Evolutionary conservation across 35 echinoderm and acorn worm species (phyloP).

Genomic region (Nesometra sesokonis): DNA sequence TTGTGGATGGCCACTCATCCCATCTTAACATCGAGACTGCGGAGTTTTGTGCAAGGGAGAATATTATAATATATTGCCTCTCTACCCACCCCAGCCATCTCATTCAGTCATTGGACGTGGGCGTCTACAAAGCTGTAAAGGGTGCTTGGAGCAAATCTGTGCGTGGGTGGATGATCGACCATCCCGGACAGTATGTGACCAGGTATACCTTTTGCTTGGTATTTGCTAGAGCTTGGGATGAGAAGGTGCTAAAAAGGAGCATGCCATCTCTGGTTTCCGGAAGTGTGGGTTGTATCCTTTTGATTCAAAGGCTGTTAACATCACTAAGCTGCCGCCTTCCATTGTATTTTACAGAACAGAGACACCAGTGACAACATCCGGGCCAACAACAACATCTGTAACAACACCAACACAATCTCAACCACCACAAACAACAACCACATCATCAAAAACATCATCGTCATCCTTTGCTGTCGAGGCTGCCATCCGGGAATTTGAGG

Average conservation of each 20-base stretch:
- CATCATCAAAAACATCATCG: no score
- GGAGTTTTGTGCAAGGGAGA: not conserved
- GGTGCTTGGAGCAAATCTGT: not conserved
- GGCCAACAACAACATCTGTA: no score
- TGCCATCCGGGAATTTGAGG: no score
- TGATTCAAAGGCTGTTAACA: no score
- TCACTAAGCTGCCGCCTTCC: no score
- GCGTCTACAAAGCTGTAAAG: no score
- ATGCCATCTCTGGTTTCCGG: not conserved
- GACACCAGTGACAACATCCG: no score
- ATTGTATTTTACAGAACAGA: no score
- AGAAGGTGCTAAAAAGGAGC: not conserved
- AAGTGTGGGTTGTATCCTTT: no score
- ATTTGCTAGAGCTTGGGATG: slow-evolving; percentile 21
- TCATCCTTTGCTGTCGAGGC: no score
- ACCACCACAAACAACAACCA: no score
- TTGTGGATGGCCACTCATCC: slow-evolving; percentile 21
- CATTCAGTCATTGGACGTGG: slow-evolving; percentile 33
- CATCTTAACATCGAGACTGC: not conserved
- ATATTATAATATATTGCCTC: slow-evolving; percentile 3
- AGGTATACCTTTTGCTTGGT: slow-evolving; percentile 31
- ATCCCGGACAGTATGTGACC: slow-evolving; percentile 41
- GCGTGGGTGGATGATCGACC: not conserved
- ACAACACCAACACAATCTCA: no score
- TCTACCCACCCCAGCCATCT: slow-evolving; percentile 26